Evolutionary conservation across 2,113 vertebrate genomes (phyloP), one percentile per base, ranked within the genome.

Genomic region (Sisor rabdophorus): DNA sequence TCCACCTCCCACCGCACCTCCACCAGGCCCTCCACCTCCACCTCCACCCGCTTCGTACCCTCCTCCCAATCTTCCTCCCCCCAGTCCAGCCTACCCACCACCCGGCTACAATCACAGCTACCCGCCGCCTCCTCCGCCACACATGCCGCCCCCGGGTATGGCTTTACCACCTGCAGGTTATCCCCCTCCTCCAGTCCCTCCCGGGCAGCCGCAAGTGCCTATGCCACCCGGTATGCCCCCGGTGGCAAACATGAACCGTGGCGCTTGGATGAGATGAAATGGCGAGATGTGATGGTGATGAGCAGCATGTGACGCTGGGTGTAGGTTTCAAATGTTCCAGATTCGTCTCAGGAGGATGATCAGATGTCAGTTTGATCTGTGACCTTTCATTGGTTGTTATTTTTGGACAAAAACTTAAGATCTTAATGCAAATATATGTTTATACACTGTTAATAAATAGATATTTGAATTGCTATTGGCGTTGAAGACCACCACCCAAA

Each of bases 191-290:
- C 90, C 95, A 0, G 95, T 92, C 47, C 95, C 95, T 1, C 95
- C 94, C 16, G 95, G 94, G n/a, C 95, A 97, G 85, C 89, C 94
- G 0, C 95, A 95, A 10, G 94, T 95, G 2, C 95, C 95, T 50
- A 92, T 98, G 44, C 96, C 96, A 0, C 97, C 95, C 0, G 96
- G 93, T 73, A 96, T 99, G 94, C 95, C 95, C 1, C 93, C 93
- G 0, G 93, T 94, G 2, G 89, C 88, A 47, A 93, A 91, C 52
- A 88, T 98, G 72, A 95, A 94, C 65, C 93, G 93, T 8, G 93
- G 95, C 0, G 94, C 93, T 0, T 98, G 95, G 97, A 95, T 98
- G 95, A 97, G 95, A 94, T 99, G 94, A 92, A 64, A 61, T 11
- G 9, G 32, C 16, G 40, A n/a, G 2, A 40, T 26, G 7, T 67